Evolutionary conservation across 2,888 invertebrate species (phyloP), one percentile per base, ranked within the genome.

Genomic region (Serrognathus titanus): DNA sequence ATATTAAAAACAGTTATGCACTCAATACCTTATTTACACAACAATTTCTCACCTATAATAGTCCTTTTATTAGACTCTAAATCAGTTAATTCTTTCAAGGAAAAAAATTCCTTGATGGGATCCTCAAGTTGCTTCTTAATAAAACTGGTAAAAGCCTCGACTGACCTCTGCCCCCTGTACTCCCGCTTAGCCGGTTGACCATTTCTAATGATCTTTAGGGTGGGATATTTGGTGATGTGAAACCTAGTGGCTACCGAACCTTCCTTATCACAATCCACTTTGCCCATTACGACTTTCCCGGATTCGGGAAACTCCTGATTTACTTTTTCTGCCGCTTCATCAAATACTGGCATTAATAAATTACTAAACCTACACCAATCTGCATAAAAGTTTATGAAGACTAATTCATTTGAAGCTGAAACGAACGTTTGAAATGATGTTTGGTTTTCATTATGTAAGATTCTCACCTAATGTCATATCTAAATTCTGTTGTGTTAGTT

Each of bases 291-390:
- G 8, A 98, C 93, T 76, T 85, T 88, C 9, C 94, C 94, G 11
- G 85, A 76, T 58, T 90, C 87, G 50, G 93, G 90, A 70, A 90
- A 92, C 63, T 86, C 88, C 70, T 85, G 84, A 36, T 82, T 78
- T 61, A 97, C 85, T 80, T 90, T 92, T 66, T 91, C 91, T 8
- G 97, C 91, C 40, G 97, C 94, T 77, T 97, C 96, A 76, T 96
- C 94, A 79, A 96, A 99, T 71, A 97, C 89, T 9, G 99, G 99
- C 77, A 92, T 91, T 73, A 99, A 81, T 80, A 96, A 86, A 77
- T 94, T 97, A 81, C 98, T 98, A 82, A 98, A 99, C 71, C 94
- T 88, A 81, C 99, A 99, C 99, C 99, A 99, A 75, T 99, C 97
- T 35, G 99, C 99, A 81, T 98, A 99, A 80, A 99, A 99, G 81